Base-by-base conservation (phyloP, 2,888 invertebrate species). In the Margaritifera margaritifera region DNA sequence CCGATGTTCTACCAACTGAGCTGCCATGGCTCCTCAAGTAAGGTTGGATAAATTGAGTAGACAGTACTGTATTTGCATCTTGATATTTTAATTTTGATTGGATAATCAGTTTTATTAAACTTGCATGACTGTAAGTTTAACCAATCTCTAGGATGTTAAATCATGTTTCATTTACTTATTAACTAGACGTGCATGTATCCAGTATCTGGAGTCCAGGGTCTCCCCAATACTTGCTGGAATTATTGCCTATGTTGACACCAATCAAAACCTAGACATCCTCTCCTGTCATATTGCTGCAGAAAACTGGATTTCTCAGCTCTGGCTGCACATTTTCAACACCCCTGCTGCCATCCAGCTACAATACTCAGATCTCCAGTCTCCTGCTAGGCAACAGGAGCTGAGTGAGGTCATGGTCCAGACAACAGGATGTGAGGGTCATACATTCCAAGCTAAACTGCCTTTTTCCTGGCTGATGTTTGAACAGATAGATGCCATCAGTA, bases 161-260 rank as follows among this genome's bases (percentile, higher is more conserved):
- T n/a, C n/a, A 15, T 42, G 15, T 0, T 42, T 42, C 42, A 42
- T 42, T 42, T 42, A 42, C 15, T 42, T 42, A n/a, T n/a, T 42
- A 42, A 79, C 11, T 71, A 86, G 87, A 55, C 81, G 79, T 8
- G 72, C 85, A 18, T 75, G 80, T 64, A 60, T 75, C 60, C 81
- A 84, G 68, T 82, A 77, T 51, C 66, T 88, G 31, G 84, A 85
- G 67, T 70, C 75, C 31, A 84, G 85, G 70, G 71, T 87, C n/a
- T 77, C 80, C 19, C 86, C 86, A 6, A 73, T 86, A 6, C 71
- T 88, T 61, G 86, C 86, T 63, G 84, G 83, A 11, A 77, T 87
- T 19, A 73, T 87, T 20, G 83, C 86, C n/a, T 80, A 77, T 65
- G 68, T 83, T 22, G 87, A 87, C 74, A 84, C 83, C 54, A 84